phyloP scores from a whole-genome alignment of 2,797 vertebrate genomes.

The Chloroceryle amazona region DNA sequence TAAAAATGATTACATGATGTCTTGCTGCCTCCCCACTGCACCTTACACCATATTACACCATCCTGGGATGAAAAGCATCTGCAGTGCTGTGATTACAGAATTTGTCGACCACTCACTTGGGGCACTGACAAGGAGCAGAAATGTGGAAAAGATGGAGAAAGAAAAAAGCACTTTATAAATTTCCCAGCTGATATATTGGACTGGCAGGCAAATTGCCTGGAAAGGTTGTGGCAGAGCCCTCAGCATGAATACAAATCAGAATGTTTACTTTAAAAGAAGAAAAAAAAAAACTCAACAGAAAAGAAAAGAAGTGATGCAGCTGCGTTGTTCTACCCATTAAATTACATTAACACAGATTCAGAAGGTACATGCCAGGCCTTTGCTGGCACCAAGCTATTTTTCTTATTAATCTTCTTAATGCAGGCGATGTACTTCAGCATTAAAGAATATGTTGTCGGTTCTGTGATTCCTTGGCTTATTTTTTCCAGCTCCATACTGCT shows the following conservation, averaged over 20 bases:
- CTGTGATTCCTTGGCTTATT: background rate
- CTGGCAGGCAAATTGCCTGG: background rate
- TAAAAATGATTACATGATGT: background rate
- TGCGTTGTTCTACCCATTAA: conserved; percentile 24
- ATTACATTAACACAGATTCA: conserved; percentile 31
- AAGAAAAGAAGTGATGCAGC: background rate
- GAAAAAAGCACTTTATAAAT: background rate
- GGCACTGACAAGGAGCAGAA: background rate
- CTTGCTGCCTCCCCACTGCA: background rate
- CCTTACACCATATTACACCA: background rate
- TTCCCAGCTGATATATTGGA: background rate
- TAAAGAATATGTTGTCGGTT: background rate
- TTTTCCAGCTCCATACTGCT: background rate
- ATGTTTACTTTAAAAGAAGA: conserved; percentile 4
- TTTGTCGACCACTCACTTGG: background rate
- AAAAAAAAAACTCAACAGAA: background rate
- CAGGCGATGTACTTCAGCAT: conserved; percentile 4
- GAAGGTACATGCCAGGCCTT: conserved; percentile 7
- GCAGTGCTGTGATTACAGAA: background rate
- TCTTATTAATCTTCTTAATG: conserved; percentile 26
- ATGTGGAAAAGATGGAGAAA: background rate
- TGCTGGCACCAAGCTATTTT: conserved; percentile 23
- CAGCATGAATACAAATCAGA: conserved; percentile 3
- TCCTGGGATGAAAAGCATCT: background rate
- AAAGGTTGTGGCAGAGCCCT: conserved; percentile 11